Conservation (phyloP, 2,113 vertebrate species). For the Catharus fuscescens region DNA sequence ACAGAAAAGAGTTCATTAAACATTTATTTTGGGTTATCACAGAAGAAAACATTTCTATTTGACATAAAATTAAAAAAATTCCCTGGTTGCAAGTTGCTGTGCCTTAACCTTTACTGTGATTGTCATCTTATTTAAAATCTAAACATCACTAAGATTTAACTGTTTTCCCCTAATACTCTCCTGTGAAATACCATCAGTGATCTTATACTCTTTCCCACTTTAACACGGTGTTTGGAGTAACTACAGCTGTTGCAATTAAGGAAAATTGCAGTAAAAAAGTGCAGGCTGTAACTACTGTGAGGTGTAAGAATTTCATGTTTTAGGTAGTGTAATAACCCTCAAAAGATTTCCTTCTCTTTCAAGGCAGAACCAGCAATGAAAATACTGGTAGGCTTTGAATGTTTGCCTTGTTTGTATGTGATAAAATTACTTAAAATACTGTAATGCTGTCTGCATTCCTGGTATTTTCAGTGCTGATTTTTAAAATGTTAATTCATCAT, state of each 20-base stretch:
- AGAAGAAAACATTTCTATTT: not conserved
- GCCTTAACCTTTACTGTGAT: not conserved
- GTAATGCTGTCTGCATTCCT: not conserved
- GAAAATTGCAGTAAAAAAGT: not conserved
- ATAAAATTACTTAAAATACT: not conserved
- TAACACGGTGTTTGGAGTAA: not conserved
- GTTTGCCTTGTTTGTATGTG: not conserved
- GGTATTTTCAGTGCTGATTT: not conserved
- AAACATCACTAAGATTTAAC: not conserved
- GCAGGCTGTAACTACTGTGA: not conserved
- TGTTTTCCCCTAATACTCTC: not conserved
- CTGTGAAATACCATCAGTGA: not conserved
- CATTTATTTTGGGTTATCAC: not conserved
- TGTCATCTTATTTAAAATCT: not conserved
- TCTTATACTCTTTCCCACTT: not conserved
- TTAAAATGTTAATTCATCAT: not conserved
- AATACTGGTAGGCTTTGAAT: not conserved
- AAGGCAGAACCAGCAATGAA: not conserved
- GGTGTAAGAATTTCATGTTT: not conserved
- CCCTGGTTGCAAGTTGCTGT: not conserved
- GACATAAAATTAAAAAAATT: not conserved
- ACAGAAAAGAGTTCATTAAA: not conserved
- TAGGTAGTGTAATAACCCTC: not conserved
- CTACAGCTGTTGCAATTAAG: not conserved
- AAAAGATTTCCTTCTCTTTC: not conserved